Evolutionary conservation across 1,140 invertebrate species (phyloP).

Genomic region (Nasonia longicornis): DNA sequence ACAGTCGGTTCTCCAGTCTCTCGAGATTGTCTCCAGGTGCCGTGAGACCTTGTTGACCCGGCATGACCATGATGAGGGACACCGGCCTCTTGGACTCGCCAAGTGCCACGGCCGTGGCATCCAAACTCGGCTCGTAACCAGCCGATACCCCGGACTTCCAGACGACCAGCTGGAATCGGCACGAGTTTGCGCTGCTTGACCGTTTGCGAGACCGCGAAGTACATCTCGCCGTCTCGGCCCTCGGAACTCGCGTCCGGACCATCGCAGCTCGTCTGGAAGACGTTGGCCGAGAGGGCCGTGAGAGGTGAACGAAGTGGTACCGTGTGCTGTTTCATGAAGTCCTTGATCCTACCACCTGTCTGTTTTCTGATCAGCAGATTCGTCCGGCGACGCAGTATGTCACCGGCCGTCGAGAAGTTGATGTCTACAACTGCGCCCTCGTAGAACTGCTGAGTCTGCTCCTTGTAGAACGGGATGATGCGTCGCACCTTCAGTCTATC

Average conservation of each 20-base stretch:
- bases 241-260: conserved; percentile 77
- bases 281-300: conserved; percentile 82
- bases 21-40: conserved; percentile 82
- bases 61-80: conserved; percentile 83
- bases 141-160: conserved; percentile 82
- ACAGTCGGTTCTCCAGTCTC: conserved; percentile 76
- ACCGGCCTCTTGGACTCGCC: conserved; percentile 78
- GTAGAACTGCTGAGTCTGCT: conserved; percentile 86
- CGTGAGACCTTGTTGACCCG: conserved; percentile 80
- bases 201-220: conserved; percentile 84
- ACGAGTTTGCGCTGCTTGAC: conserved; percentile 82
- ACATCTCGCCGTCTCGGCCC: conserved; percentile 84
- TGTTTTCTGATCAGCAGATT: conserved; percentile 84
- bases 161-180: conserved; percentile 83
- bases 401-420: conserved; percentile 82
- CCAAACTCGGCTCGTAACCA: conserved; percentile 84
- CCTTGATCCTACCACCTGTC: conserved; percentile 80
- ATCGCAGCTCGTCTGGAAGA: conserved; percentile 85
- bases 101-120: conserved; percentile 83
- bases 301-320: conserved; percentile 79
- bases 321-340: conserved; percentile 80
- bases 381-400: conserved; percentile 80
- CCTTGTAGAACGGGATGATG: conserved; percentile 86
- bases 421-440: conserved; percentile 86
- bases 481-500: conserved; percentile 80